These are phyloP conservation scores for Amaurobius ferox DNA, from an alignment of 2,888 invertebrate genomes.

Conservation along the genomic window DNA sequence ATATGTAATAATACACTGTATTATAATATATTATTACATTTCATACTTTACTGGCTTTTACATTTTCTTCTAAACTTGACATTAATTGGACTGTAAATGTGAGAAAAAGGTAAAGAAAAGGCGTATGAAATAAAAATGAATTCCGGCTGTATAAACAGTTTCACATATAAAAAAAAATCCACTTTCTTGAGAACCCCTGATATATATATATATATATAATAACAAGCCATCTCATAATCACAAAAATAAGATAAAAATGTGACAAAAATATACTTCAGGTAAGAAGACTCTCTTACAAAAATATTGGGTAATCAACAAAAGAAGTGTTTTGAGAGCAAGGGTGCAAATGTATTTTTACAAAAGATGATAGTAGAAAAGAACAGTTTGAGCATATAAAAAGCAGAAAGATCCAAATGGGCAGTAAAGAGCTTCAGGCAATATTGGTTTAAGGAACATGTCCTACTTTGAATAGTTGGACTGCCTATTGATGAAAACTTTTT, in stretches of 20 bases:
- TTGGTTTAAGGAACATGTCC: slow-evolving; percentile 53
- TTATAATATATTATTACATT: too few species aligned
- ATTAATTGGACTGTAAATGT: too few species aligned
- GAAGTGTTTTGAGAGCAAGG: slow-evolving; percentile 1
- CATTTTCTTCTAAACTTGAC: too few species aligned
- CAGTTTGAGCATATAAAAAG: slow-evolving; percentile 26
- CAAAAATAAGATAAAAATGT: background rate
- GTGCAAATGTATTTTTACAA: background rate
- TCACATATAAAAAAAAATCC: too few species aligned
- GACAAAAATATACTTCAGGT: slow-evolving; percentile 4
- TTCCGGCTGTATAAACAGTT: too few species aligned
- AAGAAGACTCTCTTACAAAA: background rate
- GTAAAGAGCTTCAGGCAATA: slow-evolving; percentile 58
- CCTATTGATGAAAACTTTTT: background rate
- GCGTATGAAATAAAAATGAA: too few species aligned
- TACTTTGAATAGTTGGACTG: slow-evolving; percentile 30
- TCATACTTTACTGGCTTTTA: too few species aligned
- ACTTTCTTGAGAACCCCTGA: slow-evolving; percentile 4
- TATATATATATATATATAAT: too few species aligned
- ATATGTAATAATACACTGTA: too few species aligned
- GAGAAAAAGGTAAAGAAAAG: too few species aligned
- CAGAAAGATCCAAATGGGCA: slow-evolving; percentile 42
- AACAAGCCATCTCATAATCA: background rate
- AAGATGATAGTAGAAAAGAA: slow-evolving; percentile 4
- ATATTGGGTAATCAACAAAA: background rate